Percentiles rank a stretch among this genome's conserved stretches.
Evolutionary conservation across 1,140 invertebrate genomes (phyloP).

Genomic region (Scaptomyza hsui): DNA sequence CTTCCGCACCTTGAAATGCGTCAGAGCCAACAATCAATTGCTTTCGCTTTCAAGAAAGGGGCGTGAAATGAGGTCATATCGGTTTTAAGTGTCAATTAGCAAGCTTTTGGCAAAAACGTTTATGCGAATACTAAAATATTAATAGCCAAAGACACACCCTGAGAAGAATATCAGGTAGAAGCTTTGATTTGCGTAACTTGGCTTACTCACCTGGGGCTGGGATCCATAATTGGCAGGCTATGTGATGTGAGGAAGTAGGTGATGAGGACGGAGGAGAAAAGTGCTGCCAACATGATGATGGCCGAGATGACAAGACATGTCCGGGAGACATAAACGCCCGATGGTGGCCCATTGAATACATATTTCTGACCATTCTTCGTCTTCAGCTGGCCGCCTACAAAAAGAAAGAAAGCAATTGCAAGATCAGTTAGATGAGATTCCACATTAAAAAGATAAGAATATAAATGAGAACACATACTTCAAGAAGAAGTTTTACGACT

Average conservation of each 20-base stretch:
- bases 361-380: slow-evolving; percentile 84
- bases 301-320: slow-evolving; percentile 64
- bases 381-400: slow-evolving; percentile 80
- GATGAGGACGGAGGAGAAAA: slow-evolving; percentile 70
- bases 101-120: slow-evolving; percentile 59
- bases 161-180: neutral
- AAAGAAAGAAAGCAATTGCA: slow-evolving; percentile 11
- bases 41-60: slow-evolving; percentile 54
- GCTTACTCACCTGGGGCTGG: slow-evolving; percentile 57
- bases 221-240: slow-evolving; percentile 31
- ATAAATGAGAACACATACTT: neutral
- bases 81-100: slow-evolving; percentile 65
- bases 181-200: slow-evolving; percentile 16
- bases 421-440: neutral
- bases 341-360: slow-evolving; percentile 78
- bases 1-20: slow-evolving; percentile 65
- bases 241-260: slow-evolving; percentile 77
- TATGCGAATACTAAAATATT: slow-evolving; percentile 39
- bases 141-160: slow-evolving; percentile 36
- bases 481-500: slow-evolving; percentile 21
- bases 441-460: neutral
- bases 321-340: slow-evolving; percentile 76
- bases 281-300: slow-evolving; percentile 59
- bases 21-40: slow-evolving; percentile 47
- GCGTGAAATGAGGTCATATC: slow-evolving; percentile 61